phyloP scores from a whole-genome alignment of 2,797 vertebrate genomes.

The Coranthus polyacanthus region DNA sequence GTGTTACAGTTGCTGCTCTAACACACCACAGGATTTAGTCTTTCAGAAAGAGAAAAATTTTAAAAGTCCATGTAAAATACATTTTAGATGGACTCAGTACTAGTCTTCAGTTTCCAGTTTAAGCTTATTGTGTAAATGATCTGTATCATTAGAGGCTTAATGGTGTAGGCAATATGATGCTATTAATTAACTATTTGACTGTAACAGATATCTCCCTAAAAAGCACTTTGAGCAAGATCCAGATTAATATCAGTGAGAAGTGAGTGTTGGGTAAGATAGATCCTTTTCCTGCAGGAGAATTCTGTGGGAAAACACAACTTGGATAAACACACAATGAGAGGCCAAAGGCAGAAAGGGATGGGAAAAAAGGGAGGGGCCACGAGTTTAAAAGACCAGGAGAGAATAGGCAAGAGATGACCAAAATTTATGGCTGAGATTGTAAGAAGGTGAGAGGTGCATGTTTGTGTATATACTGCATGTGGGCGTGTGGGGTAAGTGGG shows the following conservation, averaged over 20 bases:
- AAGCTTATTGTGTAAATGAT: background rate
- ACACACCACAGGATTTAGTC: background rate
- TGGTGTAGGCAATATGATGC: background rate
- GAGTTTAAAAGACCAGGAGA: constrained; percentile 11
- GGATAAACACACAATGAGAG: constrained; percentile 15
- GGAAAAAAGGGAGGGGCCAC: constrained; percentile 15
- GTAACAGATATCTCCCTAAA: background rate
- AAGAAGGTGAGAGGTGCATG: constrained; percentile 59
- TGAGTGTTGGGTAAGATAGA: constrained; percentile 17
- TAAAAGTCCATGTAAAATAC: too few species aligned
- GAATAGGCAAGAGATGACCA: constrained; percentile 36
- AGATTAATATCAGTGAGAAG: constrained; percentile 16
- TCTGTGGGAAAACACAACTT: constrained; percentile 31
- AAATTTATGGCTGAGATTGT: constrained; percentile 8
- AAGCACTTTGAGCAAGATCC: background rate
- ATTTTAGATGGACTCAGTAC: too few species aligned
- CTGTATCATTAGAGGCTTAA: background rate
- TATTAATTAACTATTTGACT: background rate
- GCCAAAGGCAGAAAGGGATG: constrained; percentile 9
- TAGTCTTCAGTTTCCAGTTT: background rate
- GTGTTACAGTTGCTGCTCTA: background rate
- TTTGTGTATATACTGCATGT: constrained; percentile 41
- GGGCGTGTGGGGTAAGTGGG: constrained; percentile 53
- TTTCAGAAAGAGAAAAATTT: too few species aligned
- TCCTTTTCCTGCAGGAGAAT: constrained; percentile 10